phyloP scores from a whole-genome alignment of 2,888 invertebrate species.

The Nyleta sp. region DNA sequence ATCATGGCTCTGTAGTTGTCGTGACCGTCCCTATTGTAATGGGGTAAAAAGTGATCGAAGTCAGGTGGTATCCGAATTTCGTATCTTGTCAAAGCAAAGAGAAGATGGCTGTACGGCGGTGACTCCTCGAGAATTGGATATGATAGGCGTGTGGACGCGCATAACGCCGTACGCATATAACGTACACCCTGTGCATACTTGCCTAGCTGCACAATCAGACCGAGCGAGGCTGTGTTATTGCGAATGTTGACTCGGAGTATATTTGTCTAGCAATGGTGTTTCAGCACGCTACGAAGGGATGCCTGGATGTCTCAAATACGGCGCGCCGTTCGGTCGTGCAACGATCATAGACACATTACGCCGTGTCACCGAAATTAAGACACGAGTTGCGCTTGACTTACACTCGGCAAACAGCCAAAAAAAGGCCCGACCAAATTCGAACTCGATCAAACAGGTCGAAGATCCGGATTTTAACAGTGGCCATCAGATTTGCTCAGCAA shows the following conservation, averaged over 20 bases:
- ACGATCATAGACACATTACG: conserved; percentile 75
- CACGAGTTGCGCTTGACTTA: conserved; percentile 37
- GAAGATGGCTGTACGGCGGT: conserved; percentile 25
- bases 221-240: conserved; percentile 68
- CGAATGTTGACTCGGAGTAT: conserved; percentile 78
- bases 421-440: conserved; percentile 21
- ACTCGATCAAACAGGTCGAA: too few relatives aligned
- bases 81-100: conserved; percentile 54
- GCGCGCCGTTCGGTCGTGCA: conserved; percentile 70
- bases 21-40: too few relatives aligned
- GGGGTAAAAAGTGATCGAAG: conserved; percentile 3
- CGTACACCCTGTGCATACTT: conserved; percentile 64
- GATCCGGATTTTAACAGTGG: conserved; percentile 43
- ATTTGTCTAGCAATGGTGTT: conserved; percentile 79
- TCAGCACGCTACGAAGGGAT: conserved; percentile 65
- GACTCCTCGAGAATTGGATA: conserved; percentile 58
- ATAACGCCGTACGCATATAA: conserved; percentile 61
- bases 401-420: conserved; percentile 46
- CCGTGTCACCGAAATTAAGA: conserved; percentile 53
- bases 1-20: too few relatives aligned
- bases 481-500: conserved; percentile 49
- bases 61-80: conserved; percentile 3
- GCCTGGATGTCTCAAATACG: conserved; percentile 65
- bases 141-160: conserved; percentile 63
- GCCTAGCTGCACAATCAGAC: conserved; percentile 67